Evolutionary conservation across 2,888 invertebrate species (phyloP).

Genomic region (Drosophila paranaensis): DNA sequence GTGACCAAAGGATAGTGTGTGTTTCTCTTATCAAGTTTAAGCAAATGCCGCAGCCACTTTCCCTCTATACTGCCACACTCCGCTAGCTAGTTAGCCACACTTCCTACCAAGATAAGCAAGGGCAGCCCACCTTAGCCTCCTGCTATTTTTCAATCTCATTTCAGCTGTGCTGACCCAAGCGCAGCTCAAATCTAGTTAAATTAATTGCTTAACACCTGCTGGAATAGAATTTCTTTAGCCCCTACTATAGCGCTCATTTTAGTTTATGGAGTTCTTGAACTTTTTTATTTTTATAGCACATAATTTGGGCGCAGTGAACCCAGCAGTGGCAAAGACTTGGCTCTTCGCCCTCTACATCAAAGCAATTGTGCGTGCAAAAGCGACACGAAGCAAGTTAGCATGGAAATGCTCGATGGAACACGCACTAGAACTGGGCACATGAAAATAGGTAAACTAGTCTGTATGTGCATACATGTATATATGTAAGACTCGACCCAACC

Average conservation of each 20-base stretch:
- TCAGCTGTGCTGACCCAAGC: not conserved
- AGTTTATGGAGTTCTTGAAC: conserved; percentile 3
- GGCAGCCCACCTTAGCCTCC: not conserved
- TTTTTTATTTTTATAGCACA: conserved; percentile 9
- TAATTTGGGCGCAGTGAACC: conserved; percentile 23
- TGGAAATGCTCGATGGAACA: conserved; percentile 21
- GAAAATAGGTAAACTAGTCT: conserved; percentile 67
- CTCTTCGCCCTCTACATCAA: conserved; percentile 7
- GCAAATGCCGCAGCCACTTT: not conserved
- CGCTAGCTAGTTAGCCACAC: not conserved
- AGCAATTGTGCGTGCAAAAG: conserved; percentile 51
- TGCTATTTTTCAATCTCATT: not conserved
- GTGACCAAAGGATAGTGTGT: not conserved
- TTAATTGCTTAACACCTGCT: conserved; percentile 8
- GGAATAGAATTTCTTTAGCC: not conserved
- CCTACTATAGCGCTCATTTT: not conserved
- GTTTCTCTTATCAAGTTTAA: not conserved
- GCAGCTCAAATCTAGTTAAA: conserved; percentile 1
- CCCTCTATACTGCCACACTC: not conserved
- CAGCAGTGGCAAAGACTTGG: not conserved
- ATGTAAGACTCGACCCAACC: conserved; percentile 55
- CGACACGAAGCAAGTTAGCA: conserved; percentile 23
- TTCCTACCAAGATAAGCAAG: not conserved
- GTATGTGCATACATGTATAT: conserved; percentile 4
- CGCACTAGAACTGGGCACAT: conserved; percentile 57